Evolutionary conservation across 2,888 invertebrate genomes (phyloP).

Genomic region (Ariolimax columbianus): DNA sequence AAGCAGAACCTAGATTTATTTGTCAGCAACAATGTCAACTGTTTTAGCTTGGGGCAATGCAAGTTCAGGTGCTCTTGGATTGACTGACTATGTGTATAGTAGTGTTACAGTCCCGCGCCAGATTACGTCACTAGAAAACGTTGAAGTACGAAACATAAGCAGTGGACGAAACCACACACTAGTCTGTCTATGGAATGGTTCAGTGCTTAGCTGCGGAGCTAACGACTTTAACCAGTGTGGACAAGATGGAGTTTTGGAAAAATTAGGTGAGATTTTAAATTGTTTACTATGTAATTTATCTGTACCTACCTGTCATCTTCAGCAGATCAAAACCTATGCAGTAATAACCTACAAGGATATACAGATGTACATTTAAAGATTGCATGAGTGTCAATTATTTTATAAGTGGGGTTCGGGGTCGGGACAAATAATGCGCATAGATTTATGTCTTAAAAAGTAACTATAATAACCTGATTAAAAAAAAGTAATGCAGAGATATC

Average conservation of each 20-base stretch:
- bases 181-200: constrained; percentile 87
- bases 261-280: constrained; percentile 57
- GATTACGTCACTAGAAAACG: constrained; percentile 66
- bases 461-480: too few species aligned
- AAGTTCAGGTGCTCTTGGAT: constrained; percentile 87
- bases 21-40: constrained; percentile 53
- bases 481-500: too few species aligned
- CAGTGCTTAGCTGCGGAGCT: constrained; percentile 92
- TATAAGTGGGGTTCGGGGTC: too few species aligned
- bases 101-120: constrained; percentile 81
- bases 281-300: too few species aligned
- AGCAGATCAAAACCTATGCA: too few species aligned
- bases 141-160: constrained; percentile 79
- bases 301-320: too few species aligned
- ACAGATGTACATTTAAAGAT: too few species aligned
- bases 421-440: too few species aligned
- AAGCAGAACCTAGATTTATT: neutral
- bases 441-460: too few species aligned
- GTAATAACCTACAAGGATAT: too few species aligned
- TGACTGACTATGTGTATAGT: constrained; percentile 88
- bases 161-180: constrained; percentile 92
- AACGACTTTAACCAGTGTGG: constrained; percentile 96
- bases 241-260: constrained; percentile 79
- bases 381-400: too few species aligned
- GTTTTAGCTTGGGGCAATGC: constrained; percentile 86